Evolutionary conservation across 2,888 invertebrate genomes (phyloP), one percentile per base, ranked within the genome.

Genomic region (Amphiduros pacificus): DNA sequence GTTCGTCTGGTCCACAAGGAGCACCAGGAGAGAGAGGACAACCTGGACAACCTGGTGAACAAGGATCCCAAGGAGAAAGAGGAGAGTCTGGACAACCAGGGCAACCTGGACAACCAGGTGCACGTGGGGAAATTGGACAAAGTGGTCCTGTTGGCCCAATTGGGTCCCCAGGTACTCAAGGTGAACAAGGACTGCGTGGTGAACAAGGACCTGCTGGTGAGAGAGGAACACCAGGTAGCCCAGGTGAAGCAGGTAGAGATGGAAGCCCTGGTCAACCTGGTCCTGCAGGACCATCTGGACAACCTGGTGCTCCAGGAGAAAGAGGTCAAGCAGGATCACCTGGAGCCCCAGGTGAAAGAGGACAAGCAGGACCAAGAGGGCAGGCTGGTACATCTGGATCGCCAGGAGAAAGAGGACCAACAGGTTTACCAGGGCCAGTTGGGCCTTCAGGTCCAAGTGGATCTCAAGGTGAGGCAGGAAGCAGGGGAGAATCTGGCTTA

Each of bases 61-160:
- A 60, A 24, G 67, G 67, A 36, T 28, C 44, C 22, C 44, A 28
- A 48, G 67, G 67, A n/a, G 27, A 50, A 20, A 41, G 36, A 40
- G 61, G 61, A n/a, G 27, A 41, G 27, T 48, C 69, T 67, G 73
- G 74, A 41, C 70, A 29, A 20, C 54, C 40, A 36, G 60, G 60
- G 26, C 55, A 27, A 20, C 32, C 54, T 31, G 60, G 54, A 11
- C 54, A 55, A 29, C 32, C 41, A 24, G 61, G 61, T 2, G 22
- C 20, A 22, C n/a, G 32, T 22, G 61, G 61, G 2, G 41, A 32
- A 28, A 28, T 40, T 48, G 60, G 60, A 29, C 51, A 41, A 24
- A 51, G 44, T 14, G 67, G 67, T 44, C 22, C 51, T 29, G 24
- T 31, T 44, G 67, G 67, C 36, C 59, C 61, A n/a, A 11, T n/a